Conservation (phyloP, 2,888 invertebrate genomes). For the Diarsia mendica region DNA sequence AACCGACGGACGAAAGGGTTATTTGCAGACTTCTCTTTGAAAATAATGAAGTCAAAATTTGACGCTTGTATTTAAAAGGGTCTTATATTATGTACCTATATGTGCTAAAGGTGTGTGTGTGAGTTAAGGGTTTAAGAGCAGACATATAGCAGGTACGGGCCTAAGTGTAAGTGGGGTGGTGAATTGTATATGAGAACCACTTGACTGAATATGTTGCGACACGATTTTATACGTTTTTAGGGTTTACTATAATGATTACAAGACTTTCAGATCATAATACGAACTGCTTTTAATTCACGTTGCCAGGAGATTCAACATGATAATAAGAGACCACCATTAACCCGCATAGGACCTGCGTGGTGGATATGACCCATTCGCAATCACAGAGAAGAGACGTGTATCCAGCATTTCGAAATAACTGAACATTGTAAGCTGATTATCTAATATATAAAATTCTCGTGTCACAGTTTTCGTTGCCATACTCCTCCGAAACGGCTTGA, state of each 20-base stretch:
- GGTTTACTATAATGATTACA: slow-evolving; percentile 3
- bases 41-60: slow-evolving; percentile 57
- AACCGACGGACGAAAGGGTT: slow-evolving; percentile 46
- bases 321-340: not conserved
- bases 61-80: slow-evolving; percentile 41
- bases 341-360: not conserved
- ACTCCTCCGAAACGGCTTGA: too few species aligned
- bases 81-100: not conserved
- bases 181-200: slow-evolving; percentile 18
- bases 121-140: slow-evolving; percentile 38
- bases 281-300: not conserved
- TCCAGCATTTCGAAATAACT: not conserved
- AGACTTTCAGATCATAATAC: not conserved
- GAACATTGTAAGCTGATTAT: not conserved
- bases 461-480: too few species aligned
- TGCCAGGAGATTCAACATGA: not conserved
- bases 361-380: not conserved
- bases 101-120: slow-evolving; percentile 3
- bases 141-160: slow-evolving; percentile 26
- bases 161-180: slow-evolving; percentile 15
- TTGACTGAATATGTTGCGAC: slow-evolving; percentile 11
- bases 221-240: not conserved
- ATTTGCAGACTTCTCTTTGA: slow-evolving; percentile 43
- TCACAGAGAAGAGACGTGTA: not conserved
- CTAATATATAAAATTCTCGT: too few species aligned